phyloP scores from a whole-genome alignment of 2,888 invertebrate species.

The Sarcophaga subvicina region DNA sequence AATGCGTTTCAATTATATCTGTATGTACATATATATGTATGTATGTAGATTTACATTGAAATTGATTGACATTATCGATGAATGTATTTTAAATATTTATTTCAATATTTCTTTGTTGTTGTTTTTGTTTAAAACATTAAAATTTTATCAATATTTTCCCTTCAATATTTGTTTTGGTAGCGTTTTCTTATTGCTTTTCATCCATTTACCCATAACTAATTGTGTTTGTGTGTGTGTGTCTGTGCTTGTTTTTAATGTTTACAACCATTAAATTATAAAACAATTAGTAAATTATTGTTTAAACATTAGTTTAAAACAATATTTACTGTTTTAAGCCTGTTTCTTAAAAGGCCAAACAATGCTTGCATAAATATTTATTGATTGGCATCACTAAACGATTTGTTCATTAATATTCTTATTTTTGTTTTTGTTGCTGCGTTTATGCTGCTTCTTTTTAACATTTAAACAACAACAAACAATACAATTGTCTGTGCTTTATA shows the following conservation, averaged over 20 bases:
- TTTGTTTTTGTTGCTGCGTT: not conserved
- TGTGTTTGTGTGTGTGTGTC: not conserved
- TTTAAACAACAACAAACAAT: not conserved
- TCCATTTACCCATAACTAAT: not conserved
- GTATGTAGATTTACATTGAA: too few species aligned
- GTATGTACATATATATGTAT: too few species aligned
- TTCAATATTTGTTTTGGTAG: not conserved
- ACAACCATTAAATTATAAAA: not conserved
- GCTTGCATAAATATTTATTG: constrained; percentile 22
- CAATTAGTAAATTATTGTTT: not conserved
- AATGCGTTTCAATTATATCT: too few species aligned
- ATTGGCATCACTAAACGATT: constrained; percentile 60
- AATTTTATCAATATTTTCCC: not conserved
- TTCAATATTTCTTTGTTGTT: not conserved
- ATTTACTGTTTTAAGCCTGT: not conserved
- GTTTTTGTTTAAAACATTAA: not conserved
- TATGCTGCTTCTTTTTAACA: not conserved
- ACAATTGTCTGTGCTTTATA: not conserved
- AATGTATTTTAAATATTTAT: not conserved
- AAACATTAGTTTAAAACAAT: not conserved
- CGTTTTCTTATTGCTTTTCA: not conserved
- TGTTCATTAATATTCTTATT: not conserved
- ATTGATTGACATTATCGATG: too few species aligned
- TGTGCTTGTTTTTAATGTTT: not conserved
- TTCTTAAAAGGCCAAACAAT: not conserved